phyloP scores from a whole-genome alignment of 2,113 vertebrate genomes.

The Entelurus aequoreus region DNA sequence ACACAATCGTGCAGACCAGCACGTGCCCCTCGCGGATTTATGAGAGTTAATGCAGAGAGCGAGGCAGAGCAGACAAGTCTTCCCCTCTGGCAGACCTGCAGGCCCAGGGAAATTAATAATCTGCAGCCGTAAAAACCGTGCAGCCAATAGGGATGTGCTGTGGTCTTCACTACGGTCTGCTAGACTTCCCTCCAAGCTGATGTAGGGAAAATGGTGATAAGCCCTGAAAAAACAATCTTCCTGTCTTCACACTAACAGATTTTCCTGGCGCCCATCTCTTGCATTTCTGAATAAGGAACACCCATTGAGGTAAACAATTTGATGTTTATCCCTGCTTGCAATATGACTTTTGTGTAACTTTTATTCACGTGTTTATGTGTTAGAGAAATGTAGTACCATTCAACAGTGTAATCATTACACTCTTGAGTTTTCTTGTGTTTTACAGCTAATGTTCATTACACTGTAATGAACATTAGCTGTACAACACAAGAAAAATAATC shows the following conservation, averaged over 20 bases:
- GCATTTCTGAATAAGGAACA: constrained; percentile 28
- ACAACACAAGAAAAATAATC: neutral
- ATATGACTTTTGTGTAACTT: neutral
- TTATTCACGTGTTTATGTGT: neutral
- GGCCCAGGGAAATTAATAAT: constrained; percentile 49
- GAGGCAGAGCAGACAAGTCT: constrained; percentile 26
- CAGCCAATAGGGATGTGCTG: constrained; percentile 15
- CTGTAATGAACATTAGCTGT: neutral
- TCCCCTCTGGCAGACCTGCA: constrained; percentile 12
- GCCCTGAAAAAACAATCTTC: constrained; percentile 2
- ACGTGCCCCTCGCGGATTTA: constrained; percentile 45
- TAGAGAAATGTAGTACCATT: neutral
- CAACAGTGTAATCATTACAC: no score
- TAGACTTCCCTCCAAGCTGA: constrained; percentile 1
- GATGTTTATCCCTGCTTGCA: neutral
- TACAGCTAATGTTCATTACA: no score
- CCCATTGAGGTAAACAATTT: constrained; percentile 15
- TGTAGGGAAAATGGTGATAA: constrained; percentile 19
- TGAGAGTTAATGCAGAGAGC: constrained; percentile 47
- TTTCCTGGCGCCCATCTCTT: constrained; percentile 15
- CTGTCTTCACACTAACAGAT: constrained; percentile 11
- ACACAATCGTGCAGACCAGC: no score
- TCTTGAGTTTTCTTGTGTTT: no score
- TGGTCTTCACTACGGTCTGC: neutral
- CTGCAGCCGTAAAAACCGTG: constrained; percentile 27